Evolutionary conservation across 2,888 invertebrate species (phyloP).

Genomic region (Bhutanitis thaidina): DNA sequence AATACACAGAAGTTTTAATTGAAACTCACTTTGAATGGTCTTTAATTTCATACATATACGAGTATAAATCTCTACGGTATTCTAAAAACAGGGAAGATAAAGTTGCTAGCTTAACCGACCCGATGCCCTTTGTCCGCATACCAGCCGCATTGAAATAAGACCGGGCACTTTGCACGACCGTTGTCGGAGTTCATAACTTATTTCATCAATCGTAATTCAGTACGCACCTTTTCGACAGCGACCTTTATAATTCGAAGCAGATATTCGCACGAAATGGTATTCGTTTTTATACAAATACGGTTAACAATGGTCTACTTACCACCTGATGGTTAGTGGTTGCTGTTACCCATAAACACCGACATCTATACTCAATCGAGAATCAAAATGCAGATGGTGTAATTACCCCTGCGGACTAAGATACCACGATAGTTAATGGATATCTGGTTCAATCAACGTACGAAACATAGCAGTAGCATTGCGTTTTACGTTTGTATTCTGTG

Average conservation of each 20-base stretch:
- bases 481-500: too few relatives aligned
- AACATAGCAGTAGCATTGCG: too few relatives aligned
- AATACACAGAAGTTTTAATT: background rate
- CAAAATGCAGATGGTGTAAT: too few relatives aligned
- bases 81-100: conserved; percentile 2
- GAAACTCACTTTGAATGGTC: conserved; percentile 2
- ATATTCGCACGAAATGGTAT: too few relatives aligned
- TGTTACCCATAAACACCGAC: too few relatives aligned
- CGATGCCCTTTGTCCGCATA: conserved; percentile 37
- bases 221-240: conserved; percentile 30
- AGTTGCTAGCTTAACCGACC: conserved; percentile 30
- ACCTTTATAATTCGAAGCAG: background rate
- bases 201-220: conserved; percentile 59
- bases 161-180: conserved; percentile 24
- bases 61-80: conserved; percentile 12
- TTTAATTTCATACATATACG: background rate
- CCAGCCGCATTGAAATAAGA: conserved; percentile 6
- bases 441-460: too few relatives aligned
- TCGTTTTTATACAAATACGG: too few relatives aligned
- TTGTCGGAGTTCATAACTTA: conserved; percentile 44
- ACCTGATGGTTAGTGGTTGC: too few relatives aligned
- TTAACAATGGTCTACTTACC: too few relatives aligned
- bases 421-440: too few relatives aligned
- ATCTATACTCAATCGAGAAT: too few relatives aligned
- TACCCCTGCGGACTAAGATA: too few relatives aligned